These are phyloP conservation scores for Synanthedon myopaeformis DNA, from an alignment of 2,888 invertebrate genomes.

Conservation along the genomic window DNA sequence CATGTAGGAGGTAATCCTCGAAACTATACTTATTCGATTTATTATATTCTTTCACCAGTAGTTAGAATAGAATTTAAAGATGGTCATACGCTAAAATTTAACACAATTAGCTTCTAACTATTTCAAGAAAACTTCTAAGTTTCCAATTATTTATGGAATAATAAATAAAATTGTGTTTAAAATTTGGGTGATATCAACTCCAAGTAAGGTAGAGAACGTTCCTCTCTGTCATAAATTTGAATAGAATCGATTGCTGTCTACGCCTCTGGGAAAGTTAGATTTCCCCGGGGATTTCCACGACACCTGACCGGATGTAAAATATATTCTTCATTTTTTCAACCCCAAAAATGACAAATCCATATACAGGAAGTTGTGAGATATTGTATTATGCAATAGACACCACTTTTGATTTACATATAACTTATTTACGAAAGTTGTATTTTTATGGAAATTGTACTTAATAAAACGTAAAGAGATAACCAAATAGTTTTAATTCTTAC, in stretches of 20 bases:
- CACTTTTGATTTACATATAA: no score
- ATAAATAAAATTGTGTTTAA: not conserved
- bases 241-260: conserved; percentile 71
- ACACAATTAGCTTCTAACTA: no score
- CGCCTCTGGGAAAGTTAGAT: conserved; percentile 69
- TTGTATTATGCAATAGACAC: not conserved
- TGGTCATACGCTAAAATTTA: no score
- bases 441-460: no score
- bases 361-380: not conserved
- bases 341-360: conserved; percentile 23
- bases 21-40: no score
- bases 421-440: no score
- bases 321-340: conserved; percentile 48
- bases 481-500: no score
- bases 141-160: not conserved
- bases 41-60: no score
- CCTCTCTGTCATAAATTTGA: conserved; percentile 69
- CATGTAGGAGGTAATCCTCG: no score
- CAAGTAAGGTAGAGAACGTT: conserved; percentile 35
- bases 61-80: no score
- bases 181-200: conserved; percentile 26
- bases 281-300: conserved; percentile 64
- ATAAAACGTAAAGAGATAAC: no score
- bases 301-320: conserved; percentile 70
- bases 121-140: no score